phyloP scores from a whole-genome alignment of 2,888 invertebrate species.

The Pherbina coryleti region DNA sequence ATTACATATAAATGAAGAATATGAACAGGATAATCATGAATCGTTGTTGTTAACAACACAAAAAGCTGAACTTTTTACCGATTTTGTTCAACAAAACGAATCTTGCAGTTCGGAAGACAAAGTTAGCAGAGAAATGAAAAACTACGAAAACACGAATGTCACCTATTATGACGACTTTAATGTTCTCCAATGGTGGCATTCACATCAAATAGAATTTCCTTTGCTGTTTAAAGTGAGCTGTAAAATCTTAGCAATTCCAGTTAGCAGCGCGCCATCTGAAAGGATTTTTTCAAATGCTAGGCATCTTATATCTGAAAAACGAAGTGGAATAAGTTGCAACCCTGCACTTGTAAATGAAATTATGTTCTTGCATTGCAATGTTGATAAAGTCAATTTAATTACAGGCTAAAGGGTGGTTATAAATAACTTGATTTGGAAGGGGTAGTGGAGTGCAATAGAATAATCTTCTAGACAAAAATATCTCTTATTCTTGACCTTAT shows the following conservation, averaged over 20 bases:
- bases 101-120: slow-evolving; percentile 20
- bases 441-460: no score
- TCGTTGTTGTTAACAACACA: slow-evolving; percentile 6
- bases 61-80: slow-evolving; percentile 40
- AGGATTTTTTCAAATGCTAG: slow-evolving; percentile 7
- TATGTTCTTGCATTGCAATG: slow-evolving; percentile 25
- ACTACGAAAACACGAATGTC: slow-evolving; percentile 37
- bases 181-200: slow-evolving; percentile 32
- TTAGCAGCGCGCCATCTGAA: slow-evolving; percentile 26
- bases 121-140: slow-evolving; percentile 34
- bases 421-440: no score
- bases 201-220: background rate
- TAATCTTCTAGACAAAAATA: no score
- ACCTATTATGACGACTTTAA: slow-evolving; percentile 39
- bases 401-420: no score
- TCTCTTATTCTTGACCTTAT: no score
- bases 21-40: slow-evolving; percentile 1
- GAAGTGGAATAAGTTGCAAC: background rate
- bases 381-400: no score
- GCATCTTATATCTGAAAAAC: slow-evolving; percentile 19
- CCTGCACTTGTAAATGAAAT: slow-evolving; percentile 22
- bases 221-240: slow-evolving; percentile 38
- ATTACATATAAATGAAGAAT: slow-evolving; percentile 26
- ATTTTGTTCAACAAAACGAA: slow-evolving; percentile 36
- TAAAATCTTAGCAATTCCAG: slow-evolving; percentile 36